Evolutionary conservation across 2,113 vertebrate genomes (phyloP), one percentile per base, ranked within the genome.

Genomic region (Indicator maculatus): DNA sequence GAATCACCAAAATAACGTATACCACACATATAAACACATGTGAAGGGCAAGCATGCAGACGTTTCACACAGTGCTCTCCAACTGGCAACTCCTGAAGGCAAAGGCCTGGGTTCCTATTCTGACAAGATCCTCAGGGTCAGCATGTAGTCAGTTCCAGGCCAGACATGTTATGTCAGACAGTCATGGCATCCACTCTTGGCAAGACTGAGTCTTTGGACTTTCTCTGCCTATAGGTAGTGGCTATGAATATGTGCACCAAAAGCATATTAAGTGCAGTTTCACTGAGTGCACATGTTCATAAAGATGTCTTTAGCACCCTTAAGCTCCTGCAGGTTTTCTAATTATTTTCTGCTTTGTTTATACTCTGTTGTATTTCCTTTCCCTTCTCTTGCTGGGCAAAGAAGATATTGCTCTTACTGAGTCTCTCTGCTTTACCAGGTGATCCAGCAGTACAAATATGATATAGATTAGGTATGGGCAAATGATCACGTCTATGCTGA

Each of bases 401-500:
- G 56, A 71, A 77, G 23, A 33, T 83, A 90, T 71, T 86, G 9
- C 28, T 79, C 44, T 53, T 77, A 67, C 5, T 45, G 47, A 71
- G 38, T 27, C 47, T 77, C 69, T 78, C 64, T 82, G 73, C 65
- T 71, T 86, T 88, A 84, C 56, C 53, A 58, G 23, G 38, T 88
- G 76, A 67, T 19, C 33, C 69, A 78, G 58, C 69, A 80, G 41
- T 58, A 71, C 69, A 92, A 93, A 88, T 8, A 91, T 38, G 47
- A 74, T 75, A 83, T 39, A 78, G 79, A 90, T 96, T 96, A 94
- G 33, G 17, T 88, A 61, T 44, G 69, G 72, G 28, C 69, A 90
- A 83, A 74, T 20, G 75, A 77, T 91, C 76, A 53, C 76, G 44
- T 74, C 86, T 86, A 83, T 72, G 38, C 65, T 88, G 86, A 83